A percentile compares a stretch with the other conserved stretches of the same genome.
Evolutionary conservation across 2,888 invertebrate species (phyloP).

Genomic region (Dasypogon diadema): DNA sequence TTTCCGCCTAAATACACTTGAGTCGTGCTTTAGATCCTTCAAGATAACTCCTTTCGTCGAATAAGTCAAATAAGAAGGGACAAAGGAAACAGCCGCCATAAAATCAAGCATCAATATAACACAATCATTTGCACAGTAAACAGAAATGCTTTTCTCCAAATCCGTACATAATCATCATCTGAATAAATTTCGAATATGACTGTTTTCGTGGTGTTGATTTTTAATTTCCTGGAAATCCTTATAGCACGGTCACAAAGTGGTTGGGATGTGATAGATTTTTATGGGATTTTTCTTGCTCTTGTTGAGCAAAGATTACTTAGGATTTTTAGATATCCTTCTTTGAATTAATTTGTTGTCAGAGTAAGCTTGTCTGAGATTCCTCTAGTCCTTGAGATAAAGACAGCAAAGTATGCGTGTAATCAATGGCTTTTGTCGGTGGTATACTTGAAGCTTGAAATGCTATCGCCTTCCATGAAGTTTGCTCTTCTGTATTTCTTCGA

Average conservation of each 20-base stretch:
- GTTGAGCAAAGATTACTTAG: background rate
- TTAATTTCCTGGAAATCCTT: background rate
- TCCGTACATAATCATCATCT: background rate
- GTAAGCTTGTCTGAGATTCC: too few relatives aligned
- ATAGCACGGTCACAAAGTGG: too few relatives aligned
- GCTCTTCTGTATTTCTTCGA: background rate
- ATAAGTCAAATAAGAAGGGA: too few relatives aligned
- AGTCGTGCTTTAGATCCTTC: background rate
- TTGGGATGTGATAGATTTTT: too few relatives aligned
- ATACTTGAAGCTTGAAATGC: background rate
- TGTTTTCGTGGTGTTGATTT: background rate
- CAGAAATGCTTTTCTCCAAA: background rate
- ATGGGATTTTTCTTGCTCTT: background rate
- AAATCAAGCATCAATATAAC: background rate
- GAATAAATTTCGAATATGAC: background rate
- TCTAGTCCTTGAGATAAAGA: too few relatives aligned
- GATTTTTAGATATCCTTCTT: background rate
- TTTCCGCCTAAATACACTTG: background rate
- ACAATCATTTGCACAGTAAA: too few relatives aligned
- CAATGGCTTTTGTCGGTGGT: background rate
- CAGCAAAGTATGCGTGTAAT: background rate
- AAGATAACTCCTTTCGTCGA: background rate
- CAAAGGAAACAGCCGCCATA: background rate
- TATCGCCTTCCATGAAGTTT: background rate
- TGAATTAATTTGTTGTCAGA: background rate